These are phyloP conservation scores for Notothenia rossii DNA, from an alignment of 2,113 vertebrate species.

Conservation along the genomic window DNA sequence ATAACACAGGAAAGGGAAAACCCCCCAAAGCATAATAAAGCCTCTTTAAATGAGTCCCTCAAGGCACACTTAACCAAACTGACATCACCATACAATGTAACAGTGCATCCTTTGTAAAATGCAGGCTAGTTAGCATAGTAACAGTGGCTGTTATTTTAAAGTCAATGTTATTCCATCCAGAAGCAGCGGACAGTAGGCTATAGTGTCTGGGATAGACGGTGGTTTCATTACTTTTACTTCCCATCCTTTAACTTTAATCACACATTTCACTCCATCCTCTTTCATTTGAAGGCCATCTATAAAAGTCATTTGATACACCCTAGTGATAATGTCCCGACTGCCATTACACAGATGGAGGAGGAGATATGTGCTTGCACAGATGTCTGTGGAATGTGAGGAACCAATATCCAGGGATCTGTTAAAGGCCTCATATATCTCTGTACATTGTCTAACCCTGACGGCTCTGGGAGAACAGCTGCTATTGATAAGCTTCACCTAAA, in stretches of 20 bases:
- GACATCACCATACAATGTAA: background rate
- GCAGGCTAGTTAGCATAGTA: background rate
- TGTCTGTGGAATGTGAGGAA: background rate
- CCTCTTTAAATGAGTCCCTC: background rate
- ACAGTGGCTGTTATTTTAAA: background rate
- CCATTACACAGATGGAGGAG: slow-evolving; percentile 61
- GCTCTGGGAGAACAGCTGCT: slow-evolving; percentile 45
- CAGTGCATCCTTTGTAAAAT: background rate
- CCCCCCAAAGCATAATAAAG: too few relatives aligned
- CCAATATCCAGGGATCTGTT: slow-evolving; percentile 36
- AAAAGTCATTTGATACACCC: slow-evolving; percentile 54
- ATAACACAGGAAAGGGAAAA: too few relatives aligned
- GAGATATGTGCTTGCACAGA: slow-evolving; percentile 28
- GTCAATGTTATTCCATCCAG: background rate
- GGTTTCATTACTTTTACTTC: slow-evolving; percentile 11
- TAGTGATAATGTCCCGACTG: slow-evolving; percentile 65
- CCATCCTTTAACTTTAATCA: slow-evolving; percentile 12
- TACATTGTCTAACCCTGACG: slow-evolving; percentile 23
- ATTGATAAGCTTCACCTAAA: slow-evolving; percentile 50
- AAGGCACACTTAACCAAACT: background rate
- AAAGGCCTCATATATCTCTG: slow-evolving; percentile 55
- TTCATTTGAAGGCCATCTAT: slow-evolving; percentile 61
- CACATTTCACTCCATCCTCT: slow-evolving; percentile 28
- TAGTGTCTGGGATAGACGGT: background rate
- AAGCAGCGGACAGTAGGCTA: background rate